phyloP scores from a whole-genome alignment of 2,113 vertebrate species.

The Nannobrachium achirus region DNA sequence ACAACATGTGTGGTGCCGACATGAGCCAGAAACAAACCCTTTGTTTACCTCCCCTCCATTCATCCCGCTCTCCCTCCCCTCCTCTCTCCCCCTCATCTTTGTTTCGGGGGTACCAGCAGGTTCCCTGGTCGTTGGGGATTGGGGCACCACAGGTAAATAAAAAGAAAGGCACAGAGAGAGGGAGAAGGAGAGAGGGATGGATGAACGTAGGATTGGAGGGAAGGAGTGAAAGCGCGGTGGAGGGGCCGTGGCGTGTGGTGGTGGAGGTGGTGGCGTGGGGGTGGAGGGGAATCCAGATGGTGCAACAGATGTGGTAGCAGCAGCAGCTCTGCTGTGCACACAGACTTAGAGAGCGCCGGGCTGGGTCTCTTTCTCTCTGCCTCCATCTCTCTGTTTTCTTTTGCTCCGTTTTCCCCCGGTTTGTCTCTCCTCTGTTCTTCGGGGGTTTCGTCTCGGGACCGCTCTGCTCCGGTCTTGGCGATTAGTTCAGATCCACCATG shows the following conservation, averaged over 20 bases:
- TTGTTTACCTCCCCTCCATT: constrained; percentile 73
- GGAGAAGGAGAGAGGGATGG: constrained; percentile 20
- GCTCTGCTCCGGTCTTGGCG: too few species aligned
- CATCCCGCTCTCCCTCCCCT: neutral
- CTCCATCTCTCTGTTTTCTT: too few species aligned
- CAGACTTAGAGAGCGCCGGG: neutral
- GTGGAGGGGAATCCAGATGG: constrained; percentile 91
- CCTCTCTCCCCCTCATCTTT: constrained; percentile 84
- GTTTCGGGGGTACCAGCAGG: constrained; percentile 92
- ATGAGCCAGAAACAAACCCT: constrained; percentile 95
- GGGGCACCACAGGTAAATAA: constrained; percentile 98
- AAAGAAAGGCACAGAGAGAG: constrained; percentile 74
- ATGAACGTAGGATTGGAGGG: neutral
- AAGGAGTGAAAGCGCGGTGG: too few species aligned
- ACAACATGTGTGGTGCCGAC: constrained; percentile 98
- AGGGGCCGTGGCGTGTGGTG: too few species aligned
- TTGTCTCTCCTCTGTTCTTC: too few species aligned
- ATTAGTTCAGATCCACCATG: too few species aligned
- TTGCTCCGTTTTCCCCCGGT: too few species aligned
- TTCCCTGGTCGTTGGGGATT: constrained; percentile 89
- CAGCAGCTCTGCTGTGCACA: constrained; percentile 73
- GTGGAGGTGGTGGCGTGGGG: neutral
- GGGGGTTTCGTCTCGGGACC: too few species aligned
- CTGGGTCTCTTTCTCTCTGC: too few species aligned
- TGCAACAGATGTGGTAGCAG: constrained; percentile 99